phyloP scores from a whole-genome alignment of 2,888 invertebrate species.

The Heliconius aoede region DNA sequence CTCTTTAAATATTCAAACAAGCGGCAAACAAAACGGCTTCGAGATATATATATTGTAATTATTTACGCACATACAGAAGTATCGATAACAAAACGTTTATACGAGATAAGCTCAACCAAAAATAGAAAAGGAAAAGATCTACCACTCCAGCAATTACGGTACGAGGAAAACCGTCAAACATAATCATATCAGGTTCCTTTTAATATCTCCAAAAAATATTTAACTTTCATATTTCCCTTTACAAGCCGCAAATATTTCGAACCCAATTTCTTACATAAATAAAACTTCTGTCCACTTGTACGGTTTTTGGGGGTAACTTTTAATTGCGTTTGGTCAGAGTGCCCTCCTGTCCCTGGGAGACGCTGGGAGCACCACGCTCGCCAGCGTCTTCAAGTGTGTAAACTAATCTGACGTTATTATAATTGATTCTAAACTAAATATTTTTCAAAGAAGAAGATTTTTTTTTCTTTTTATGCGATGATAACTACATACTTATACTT shows the following conservation, averaged over 20 bases:
- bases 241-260: slow-evolving; percentile 25
- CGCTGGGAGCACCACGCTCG: slow-evolving; percentile 31
- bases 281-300: slow-evolving; percentile 32
- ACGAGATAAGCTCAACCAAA: background rate
- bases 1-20: no score
- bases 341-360: slow-evolving; percentile 20
- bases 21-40: no score
- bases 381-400: slow-evolving; percentile 29
- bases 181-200: slow-evolving; percentile 7
- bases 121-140: background rate
- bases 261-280: slow-evolving; percentile 34
- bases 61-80: background rate
- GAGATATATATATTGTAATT: no score
- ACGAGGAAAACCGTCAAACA: background rate
- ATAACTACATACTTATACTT: background rate
- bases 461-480: background rate
- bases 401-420: slow-evolving; percentile 28
- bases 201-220: slow-evolving; percentile 25
- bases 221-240: slow-evolving; percentile 25
- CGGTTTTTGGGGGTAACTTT: slow-evolving; percentile 46
- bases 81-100: background rate
- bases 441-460: background rate
- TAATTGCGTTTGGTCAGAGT: slow-evolving; percentile 47
- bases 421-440: slow-evolving; percentile 20
- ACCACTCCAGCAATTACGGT: background rate